Base-by-base conservation (phyloP, 2,888 invertebrate genomes). In the Corbicula japonica region DNA sequence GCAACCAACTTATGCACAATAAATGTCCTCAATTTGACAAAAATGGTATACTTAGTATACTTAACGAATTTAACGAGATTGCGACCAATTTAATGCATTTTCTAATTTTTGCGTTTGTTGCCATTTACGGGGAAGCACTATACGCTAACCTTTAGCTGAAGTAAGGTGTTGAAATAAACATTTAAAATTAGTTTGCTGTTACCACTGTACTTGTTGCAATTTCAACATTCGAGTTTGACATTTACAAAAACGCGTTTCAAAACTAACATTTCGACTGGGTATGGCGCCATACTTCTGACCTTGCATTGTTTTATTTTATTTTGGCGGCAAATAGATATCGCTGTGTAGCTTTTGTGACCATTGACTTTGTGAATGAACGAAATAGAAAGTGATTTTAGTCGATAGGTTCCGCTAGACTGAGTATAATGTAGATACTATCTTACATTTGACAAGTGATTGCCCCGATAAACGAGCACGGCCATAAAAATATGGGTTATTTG, bases 181-280 rank as follows among this genome's bases (percentile, higher is more conserved):
- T n/a, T n/a, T n/a, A n/a, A n/a, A n/a, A n/a, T n/a, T n/a, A n/a
- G n/a, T n/a, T 28, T 58, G n/a, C 35, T 30, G 30, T 30, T 30
- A 50, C 18, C 32, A 26, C 23, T 65, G 65, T 52, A 65, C 65
- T 65, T 26, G 35, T 35, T 65, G 50, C 35, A 58, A 35, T 71
- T 61, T 71, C 71, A 71, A 54, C 71, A 50, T 54, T 71, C 35
- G 63, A n/a, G 28, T 26, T 41, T 72, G 71, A 72, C 71, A 72
- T 72, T 72, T 72, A 6, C 30, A 30, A n/a, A 66, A 66, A 54
- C n/a, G 38, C 44, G 52, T 52, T 66, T 65, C 54, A 41, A 50
- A 66, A 50, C 50, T 54, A 54, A 54, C 26, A 38, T 66, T 58
- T 38, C 54, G 66, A 66, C 66, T 48, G 15, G 12, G 38, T 21